Conservation (phyloP, 2,113 vertebrate species). For the Suncus etruscus region DNA sequence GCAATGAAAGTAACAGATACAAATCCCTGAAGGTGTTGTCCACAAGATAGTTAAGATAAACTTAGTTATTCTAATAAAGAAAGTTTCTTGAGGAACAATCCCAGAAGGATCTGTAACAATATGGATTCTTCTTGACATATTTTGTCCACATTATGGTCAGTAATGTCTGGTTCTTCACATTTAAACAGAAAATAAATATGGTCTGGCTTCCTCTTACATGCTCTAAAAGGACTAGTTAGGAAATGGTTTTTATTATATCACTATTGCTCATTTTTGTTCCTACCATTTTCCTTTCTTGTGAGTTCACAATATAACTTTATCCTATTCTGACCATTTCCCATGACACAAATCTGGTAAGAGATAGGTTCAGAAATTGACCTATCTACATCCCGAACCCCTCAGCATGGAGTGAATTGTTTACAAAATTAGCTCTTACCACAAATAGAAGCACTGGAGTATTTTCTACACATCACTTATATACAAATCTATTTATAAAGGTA, state of each 20-base stretch:
- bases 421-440: conserved; percentile 19
- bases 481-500: conserved; percentile 46
- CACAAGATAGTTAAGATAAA: conserved; percentile 15
- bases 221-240: background rate
- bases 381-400: conserved; percentile 6
- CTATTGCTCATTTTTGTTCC: background rate
- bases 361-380: conserved; percentile 16
- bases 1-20: conserved; percentile 38
- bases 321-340: conserved; percentile 41
- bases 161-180: conserved; percentile 17
- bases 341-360: background rate
- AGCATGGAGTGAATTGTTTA: conserved; percentile 30
- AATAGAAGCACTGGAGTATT: conserved; percentile 19
- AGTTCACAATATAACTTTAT: conserved; percentile 43
- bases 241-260: conserved; percentile 31
- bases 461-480: background rate
- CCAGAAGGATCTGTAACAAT: background rate
- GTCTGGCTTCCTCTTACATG: conserved; percentile 10
- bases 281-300: background rate
- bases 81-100: background rate
- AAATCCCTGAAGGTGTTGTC: conserved; percentile 21
- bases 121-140: background rate
- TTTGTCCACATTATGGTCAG: conserved; percentile 31
- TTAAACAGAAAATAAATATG: background rate
- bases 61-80: background rate